Evolutionary conservation across 2,113 vertebrate species (phyloP).

Genomic region (Oriolus oriolus): DNA sequence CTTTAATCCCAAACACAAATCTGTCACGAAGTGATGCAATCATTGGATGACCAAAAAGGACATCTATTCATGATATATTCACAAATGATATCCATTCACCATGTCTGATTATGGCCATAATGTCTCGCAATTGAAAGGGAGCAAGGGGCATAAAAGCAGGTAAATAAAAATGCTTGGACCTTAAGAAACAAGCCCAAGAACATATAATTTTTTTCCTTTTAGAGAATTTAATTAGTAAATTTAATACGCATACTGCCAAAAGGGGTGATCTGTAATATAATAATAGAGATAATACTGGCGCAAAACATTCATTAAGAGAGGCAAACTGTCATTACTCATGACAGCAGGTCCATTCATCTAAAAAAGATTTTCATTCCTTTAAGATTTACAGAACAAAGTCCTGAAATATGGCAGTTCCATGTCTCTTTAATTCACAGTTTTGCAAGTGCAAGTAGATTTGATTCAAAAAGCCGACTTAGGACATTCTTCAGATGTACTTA

Average conservation of each 20-base stretch:
- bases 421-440: background rate
- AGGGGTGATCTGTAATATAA: background rate
- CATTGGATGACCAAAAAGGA: background rate
- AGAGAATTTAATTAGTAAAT: background rate
- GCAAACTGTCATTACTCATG: background rate
- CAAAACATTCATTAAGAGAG: background rate
- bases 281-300: background rate
- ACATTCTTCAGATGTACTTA: background rate
- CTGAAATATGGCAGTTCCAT: background rate
- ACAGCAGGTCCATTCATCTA: background rate
- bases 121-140: background rate
- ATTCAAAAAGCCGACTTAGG: background rate
- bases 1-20: background rate
- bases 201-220: background rate
- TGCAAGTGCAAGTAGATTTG: background rate
- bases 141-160: rapidly evolving
- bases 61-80: background rate
- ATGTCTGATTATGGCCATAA: background rate
- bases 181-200: background rate
- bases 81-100: background rate
- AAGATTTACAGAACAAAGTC: background rate
- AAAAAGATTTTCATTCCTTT: background rate
- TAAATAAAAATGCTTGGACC: background rate
- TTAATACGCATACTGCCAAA: background rate
- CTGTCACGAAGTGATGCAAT: background rate